Conservation (phyloP, 2,888 invertebrate genomes). For the Notodonta dromedarius region DNA sequence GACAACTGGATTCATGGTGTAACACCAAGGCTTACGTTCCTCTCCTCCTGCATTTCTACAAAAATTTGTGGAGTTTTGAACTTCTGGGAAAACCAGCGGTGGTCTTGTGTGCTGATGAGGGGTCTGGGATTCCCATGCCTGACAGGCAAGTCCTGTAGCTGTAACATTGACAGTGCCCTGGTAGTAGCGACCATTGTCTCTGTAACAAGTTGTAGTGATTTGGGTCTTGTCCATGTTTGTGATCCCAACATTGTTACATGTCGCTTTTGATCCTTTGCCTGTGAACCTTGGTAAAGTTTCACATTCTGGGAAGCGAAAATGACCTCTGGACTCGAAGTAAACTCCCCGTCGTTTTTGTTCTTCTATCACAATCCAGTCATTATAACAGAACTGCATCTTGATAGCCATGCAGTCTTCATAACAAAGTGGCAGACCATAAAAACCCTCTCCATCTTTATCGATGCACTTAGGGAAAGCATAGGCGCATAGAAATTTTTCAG, state of each 20-base stretch:
- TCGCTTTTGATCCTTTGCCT: constrained; percentile 84
- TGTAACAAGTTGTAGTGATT: constrained; percentile 93
- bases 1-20: constrained; percentile 91
- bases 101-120: constrained; percentile 95
- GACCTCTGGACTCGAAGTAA: constrained; percentile 91
- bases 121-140: constrained; percentile 94
- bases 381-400: constrained; percentile 95
- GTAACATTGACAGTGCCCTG: constrained; percentile 94
- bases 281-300: constrained; percentile 90
- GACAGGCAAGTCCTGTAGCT: constrained; percentile 92
- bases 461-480: constrained; percentile 96
- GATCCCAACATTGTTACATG: constrained; percentile 93
- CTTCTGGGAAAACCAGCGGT: constrained; percentile 95
- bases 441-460: constrained; percentile 86
- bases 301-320: constrained; percentile 95
- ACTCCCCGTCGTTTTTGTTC: constrained; percentile 92
- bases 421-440: constrained; percentile 90
- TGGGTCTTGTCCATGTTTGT: constrained; percentile 92
- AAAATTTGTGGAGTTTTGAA: constrained; percentile 94
- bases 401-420: constrained; percentile 97
- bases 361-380: constrained; percentile 96
- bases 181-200: constrained; percentile 95
- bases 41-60: constrained; percentile 98
- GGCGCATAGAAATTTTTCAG: constrained; percentile 95
- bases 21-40: constrained; percentile 97